Evolutionary conservation across 2,888 invertebrate species (phyloP), one percentile per base, ranked within the genome.

Genomic region (Acanthacorydalis orientalis): DNA sequence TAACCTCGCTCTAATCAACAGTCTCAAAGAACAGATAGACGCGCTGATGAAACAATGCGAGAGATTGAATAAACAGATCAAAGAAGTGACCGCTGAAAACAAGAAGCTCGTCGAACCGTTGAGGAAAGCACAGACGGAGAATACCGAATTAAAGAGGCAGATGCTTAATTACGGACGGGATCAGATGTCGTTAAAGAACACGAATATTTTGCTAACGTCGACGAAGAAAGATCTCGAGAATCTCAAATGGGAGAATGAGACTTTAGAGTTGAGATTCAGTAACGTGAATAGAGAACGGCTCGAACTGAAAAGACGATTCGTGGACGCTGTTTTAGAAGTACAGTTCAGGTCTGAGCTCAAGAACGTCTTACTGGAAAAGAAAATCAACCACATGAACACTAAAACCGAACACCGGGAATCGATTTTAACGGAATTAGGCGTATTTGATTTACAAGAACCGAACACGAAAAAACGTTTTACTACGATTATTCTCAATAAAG

Each of bases 1-100:
- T 63, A 95, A 95, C 66, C 71, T 95, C 53, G 87, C 90, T 0
- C 69, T 95, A 2, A 93, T 95, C 50, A 85, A 85, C 60, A 86
- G 86, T 54, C 69, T 95, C 33, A 95, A 93, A 70, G 85, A 86
- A 57, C 83, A 85, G 59, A 79, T 87, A 74, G 82, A 84, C 58
- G 74, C 77, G 47, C 67, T 81, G 45, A 78, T 82, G 56, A 82
- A 79, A 57, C 78, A 86, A 53, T 83, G 90, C 15, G 88, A 90
- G 59, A 75, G 87, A 49, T 77, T 80, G 67, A 77, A 78, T 52
- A 79, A 80, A 54, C 74, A 80, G 56, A 70, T 75, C 0, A 65
- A 68, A 32, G 84, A 86, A 58, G 72, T 84, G 1, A 71, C 76
- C 1, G 68, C 69, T 0, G 89, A 90, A 60, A 81, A 87, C 52